Percentiles rank a stretch among this genome's conserved stretches.
Evolutionary conservation across 2,888 invertebrate genomes (phyloP).

Genomic region (Tortrix viridana): DNA sequence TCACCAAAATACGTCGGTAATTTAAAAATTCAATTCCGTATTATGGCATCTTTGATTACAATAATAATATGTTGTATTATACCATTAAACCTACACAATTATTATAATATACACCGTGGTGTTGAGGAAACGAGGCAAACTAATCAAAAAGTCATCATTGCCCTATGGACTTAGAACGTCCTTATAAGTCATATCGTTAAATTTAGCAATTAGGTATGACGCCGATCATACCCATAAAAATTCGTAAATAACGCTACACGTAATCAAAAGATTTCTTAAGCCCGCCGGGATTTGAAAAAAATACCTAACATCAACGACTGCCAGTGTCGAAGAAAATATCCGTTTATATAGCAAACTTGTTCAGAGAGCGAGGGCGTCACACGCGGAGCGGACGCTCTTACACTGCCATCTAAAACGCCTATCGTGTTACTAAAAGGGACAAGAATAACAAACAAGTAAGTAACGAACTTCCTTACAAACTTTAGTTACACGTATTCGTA

Average conservation of each 20-base stretch:
- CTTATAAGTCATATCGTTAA: background rate
- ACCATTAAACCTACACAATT: too few species aligned
- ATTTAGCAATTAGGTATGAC: background rate
- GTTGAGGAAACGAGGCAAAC: constrained; percentile 1
- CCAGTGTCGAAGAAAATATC: constrained; percentile 3
- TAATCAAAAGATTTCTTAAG: background rate
- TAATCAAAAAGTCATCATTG: constrained; percentile 2
- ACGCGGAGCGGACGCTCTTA: constrained; percentile 4
- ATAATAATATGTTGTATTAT: too few species aligned
- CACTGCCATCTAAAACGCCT: background rate
- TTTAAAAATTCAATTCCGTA: too few species aligned
- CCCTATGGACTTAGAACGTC: background rate
- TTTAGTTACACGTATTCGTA: too few species aligned
- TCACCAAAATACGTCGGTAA: too few species aligned
- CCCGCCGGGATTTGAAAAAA: background rate
- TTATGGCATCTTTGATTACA: too few species aligned
- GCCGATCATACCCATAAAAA: background rate
- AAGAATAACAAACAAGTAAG: constrained; percentile 6
- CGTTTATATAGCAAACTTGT: background rate
- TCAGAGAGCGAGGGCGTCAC: constrained; percentile 7
- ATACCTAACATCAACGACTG: background rate
- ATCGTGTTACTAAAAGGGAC: background rate
- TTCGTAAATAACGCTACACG: constrained; percentile 3
- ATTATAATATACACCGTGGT: too few species aligned
- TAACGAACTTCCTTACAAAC: too few species aligned